A percentile compares a stretch with the other conserved stretches of the same genome.
These are phyloP conservation scores for Pseudococcus longispinus DNA, from an alignment of 2,888 invertebrate species.

Conservation along the genomic window DNA sequence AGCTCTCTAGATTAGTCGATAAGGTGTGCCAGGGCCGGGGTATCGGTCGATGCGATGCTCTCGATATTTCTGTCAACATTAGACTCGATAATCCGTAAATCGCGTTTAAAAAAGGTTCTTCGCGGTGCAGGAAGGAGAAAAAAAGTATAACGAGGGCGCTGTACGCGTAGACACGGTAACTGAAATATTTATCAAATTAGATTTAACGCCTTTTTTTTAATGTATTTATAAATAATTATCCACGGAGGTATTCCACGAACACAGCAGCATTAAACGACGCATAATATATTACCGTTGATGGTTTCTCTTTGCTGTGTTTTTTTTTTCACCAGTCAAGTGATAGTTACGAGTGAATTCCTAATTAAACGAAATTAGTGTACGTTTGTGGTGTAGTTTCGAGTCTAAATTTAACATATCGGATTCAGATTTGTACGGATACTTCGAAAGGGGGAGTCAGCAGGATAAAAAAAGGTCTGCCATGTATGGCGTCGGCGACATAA, in stretches of 20 bases:
- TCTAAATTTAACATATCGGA: background rate
- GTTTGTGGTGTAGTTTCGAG: background rate
- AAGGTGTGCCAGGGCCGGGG: background rate
- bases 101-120: conserved; percentile 52
- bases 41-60: conserved; percentile 3
- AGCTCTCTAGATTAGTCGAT: conserved; percentile 6
- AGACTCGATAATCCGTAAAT: conserved; percentile 49
- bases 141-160: conserved; percentile 23
- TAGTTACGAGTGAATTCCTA: conserved; percentile 1
- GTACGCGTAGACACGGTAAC: background rate
- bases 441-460: background rate
- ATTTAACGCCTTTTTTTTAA: conserved; percentile 49
- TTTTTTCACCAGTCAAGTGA: background rate
- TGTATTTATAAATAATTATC: background rate
- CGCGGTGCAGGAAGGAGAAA: background rate
- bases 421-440: background rate
- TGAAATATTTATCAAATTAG: conserved; percentile 54
- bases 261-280: background rate
- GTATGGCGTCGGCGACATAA: background rate
- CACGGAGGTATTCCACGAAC: conserved; percentile 4
- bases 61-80: conserved; percentile 54
- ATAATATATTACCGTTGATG: background rate
- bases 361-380: conserved; percentile 6
- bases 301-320: background rate
- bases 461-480: background rate